A percentile compares a stretch with the other conserved stretches of the same genome.
These are phyloP conservation scores for Sylvilagus floridanus DNA, from an alignment of 2,797 vertebrate species.

Conservation along the genomic window DNA sequence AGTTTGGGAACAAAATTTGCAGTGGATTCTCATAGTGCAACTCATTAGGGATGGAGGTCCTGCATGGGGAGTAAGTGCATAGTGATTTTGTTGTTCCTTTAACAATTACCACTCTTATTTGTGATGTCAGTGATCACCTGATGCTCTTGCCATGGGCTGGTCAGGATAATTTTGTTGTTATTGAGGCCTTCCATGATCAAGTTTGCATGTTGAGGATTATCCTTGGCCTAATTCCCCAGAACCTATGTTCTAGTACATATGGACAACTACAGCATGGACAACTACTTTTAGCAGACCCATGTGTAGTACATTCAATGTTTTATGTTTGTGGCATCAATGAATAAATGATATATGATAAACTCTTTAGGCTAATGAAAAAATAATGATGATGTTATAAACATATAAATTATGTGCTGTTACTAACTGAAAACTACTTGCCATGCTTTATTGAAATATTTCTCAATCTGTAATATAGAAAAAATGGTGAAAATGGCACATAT, in stretches of 20 bases:
- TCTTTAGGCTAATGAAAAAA: background rate
- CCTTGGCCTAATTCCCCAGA: background rate
- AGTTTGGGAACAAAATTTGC: no score
- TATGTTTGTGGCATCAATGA: background rate
- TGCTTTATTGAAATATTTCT: background rate
- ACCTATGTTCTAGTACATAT: background rate
- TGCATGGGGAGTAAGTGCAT: no score
- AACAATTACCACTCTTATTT: no score
- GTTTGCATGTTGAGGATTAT: background rate
- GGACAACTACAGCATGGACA: background rate
- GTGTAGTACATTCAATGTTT: background rate
- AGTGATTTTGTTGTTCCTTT: no score
- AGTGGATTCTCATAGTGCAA: no score
- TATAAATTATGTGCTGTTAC: background rate
- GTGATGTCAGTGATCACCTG: no score
- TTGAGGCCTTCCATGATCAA: background rate
- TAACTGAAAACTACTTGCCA: background rate
- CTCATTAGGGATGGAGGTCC: no score
- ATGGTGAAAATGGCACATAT: background rate
- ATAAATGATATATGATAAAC: background rate
- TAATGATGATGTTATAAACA: background rate
- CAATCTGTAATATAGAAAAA: no score
- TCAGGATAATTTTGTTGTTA: background rate
- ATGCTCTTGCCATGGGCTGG: no score
- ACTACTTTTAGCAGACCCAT: background rate